These are phyloP conservation scores for Mycteria americana DNA, from an alignment of 2,797 vertebrate genomes.

Conservation along the genomic window DNA sequence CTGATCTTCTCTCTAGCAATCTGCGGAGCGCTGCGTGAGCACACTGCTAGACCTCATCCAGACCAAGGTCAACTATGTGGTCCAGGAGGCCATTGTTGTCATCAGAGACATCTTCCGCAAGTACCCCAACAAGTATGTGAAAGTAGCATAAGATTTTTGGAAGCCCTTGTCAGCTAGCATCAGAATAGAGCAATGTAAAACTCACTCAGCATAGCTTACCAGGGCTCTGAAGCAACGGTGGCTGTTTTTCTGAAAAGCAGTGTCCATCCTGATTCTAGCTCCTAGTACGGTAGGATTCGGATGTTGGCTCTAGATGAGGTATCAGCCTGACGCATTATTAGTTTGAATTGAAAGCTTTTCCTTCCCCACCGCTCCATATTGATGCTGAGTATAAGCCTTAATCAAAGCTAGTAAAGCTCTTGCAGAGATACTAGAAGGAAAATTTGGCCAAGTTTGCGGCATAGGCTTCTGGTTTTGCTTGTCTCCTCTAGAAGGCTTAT, in stretches of 20 bases:
- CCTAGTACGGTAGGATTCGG: not conserved
- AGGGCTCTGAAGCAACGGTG: not conserved
- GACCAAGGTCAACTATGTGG: constrained; percentile 85
- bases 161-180: not conserved
- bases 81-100: constrained; percentile 82
- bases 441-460: not conserved
- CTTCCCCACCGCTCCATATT: not conserved
- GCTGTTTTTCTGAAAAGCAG: not conserved
- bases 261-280: not conserved
- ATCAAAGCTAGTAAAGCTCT: not conserved
- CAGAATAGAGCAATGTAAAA: not conserved
- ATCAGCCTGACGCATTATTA: not conserved
- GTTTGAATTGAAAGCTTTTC: not conserved
- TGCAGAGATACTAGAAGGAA: not conserved
- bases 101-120: constrained; percentile 84
- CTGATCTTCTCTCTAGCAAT: constrained; percentile 71
- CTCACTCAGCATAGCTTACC: not conserved
- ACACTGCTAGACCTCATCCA: constrained; percentile 83
- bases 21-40: constrained; percentile 83
- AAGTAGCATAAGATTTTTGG: fast-evolving
- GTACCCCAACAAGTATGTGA: constrained; percentile 81
- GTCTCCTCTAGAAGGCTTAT: not conserved
- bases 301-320: not conserved
- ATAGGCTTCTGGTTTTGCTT: not conserved
- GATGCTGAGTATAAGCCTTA: not conserved